These are phyloP conservation scores for Acanthosepion lycidas DNA, from an alignment of 2,888 invertebrate species.

Conservation along the genomic window DNA sequence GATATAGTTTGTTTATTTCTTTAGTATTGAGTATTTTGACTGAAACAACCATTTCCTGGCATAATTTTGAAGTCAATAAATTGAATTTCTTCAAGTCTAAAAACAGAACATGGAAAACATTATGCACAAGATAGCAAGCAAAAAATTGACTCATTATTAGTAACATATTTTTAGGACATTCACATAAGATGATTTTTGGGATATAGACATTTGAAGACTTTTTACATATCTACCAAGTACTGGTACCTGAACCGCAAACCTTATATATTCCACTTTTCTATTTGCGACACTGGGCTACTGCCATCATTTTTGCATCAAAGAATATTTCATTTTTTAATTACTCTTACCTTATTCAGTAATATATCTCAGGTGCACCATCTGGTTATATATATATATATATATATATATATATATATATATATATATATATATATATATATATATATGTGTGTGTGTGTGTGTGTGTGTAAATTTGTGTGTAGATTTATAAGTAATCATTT, in stretches of 20 bases:
- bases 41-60: not conserved
- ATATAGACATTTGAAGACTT: not conserved
- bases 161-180: too few species aligned
- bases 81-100: not conserved
- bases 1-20: not conserved
- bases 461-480: too few species aligned
- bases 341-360: not conserved
- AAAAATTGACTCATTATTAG: too few species aligned
- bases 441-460: too few species aligned
- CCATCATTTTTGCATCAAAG: not conserved
- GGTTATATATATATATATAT: not conserved
- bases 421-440: too few species aligned
- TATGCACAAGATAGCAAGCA: too few species aligned
- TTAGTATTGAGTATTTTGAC: not conserved
- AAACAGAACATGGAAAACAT: not conserved
- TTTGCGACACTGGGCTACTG: not conserved
- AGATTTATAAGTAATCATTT: not conserved
- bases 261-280: not conserved
- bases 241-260: not conserved
- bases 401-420: too few species aligned
- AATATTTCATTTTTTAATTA: constrained; percentile 23
- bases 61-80: not conserved
- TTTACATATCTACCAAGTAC: not conserved
- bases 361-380: constrained; percentile 13
- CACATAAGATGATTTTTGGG: too few species aligned